A percentile compares a stretch with the other conserved stretches of the same genome.
These are phyloP conservation scores for Cydia amplana DNA, from an alignment of 1,140 invertebrate genomes.

Conservation along the genomic window DNA sequence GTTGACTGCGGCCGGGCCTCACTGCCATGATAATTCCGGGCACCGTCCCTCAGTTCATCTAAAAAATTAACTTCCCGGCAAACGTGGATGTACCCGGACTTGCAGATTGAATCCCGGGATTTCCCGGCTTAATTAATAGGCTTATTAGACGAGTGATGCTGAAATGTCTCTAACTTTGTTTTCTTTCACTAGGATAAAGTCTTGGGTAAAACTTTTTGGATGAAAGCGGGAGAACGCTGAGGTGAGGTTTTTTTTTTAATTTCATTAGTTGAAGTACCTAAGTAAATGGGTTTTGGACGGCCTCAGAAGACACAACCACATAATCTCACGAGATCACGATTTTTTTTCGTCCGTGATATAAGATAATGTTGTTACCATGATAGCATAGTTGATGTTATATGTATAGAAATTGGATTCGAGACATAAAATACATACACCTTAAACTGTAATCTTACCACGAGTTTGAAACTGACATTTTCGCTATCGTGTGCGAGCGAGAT, in stretches of 20 bases:
- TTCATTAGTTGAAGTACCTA: no score
- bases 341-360: no score
- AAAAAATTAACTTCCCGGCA: slow-evolving; percentile 30
- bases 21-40: slow-evolving; percentile 29
- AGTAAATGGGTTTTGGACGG: no score
- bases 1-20: background rate
- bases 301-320: no score
- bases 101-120: slow-evolving; percentile 21
- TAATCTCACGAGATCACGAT: no score
- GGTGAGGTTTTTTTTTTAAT: background rate
- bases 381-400: no score
- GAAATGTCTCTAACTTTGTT: slow-evolving; percentile 1
- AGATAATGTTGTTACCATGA: no score
- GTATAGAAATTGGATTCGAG: no score
- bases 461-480: no score
- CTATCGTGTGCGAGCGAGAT: no score
- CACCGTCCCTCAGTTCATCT: slow-evolving; percentile 27
- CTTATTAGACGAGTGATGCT: slow-evolving; percentile 24
- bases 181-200: background rate
- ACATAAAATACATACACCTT: no score
- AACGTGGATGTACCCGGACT: slow-evolving; percentile 26
- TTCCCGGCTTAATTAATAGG: slow-evolving; percentile 22
- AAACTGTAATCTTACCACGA: no score
- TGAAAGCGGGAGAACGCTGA: background rate
- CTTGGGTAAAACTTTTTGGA: background rate